Evolutionary conservation across 2,888 invertebrate genomes (phyloP).

Genomic region (Scotopteryx bipunctaria): DNA sequence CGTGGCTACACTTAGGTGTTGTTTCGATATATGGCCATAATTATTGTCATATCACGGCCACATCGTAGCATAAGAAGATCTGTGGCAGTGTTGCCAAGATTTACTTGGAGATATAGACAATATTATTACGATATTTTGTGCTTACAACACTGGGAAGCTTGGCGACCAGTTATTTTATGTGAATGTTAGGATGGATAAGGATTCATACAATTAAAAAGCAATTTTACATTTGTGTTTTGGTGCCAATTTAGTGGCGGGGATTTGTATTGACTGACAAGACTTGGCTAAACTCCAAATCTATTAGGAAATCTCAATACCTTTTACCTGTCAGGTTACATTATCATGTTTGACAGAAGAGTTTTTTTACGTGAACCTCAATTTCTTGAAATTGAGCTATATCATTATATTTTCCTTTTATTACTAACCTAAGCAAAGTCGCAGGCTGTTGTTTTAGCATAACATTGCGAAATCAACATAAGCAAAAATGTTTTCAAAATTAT

Average conservation of each 20-base stretch:
- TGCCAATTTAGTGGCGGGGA: constrained; percentile 50
- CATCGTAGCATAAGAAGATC: too few species aligned
- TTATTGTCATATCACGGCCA: too few species aligned
- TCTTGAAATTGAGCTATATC: too few species aligned
- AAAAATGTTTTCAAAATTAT: constrained; percentile 26
- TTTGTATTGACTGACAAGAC: constrained; percentile 52
- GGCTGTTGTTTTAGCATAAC: background rate
- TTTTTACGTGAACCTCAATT: background rate
- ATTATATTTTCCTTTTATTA: too few species aligned
- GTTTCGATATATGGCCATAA: too few species aligned
- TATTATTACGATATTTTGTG: too few species aligned
- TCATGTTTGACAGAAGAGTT: background rate
- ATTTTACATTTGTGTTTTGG: constrained; percentile 26
- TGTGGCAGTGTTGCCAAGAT: too few species aligned
- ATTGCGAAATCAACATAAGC: constrained; percentile 17
- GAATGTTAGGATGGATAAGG: background rate
- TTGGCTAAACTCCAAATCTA: constrained; percentile 63
- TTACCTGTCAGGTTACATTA: constrained; percentile 20
- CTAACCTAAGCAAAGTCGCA: background rate
- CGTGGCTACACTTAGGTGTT: too few species aligned
- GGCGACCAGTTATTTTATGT: background rate
- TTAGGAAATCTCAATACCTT: constrained; percentile 49
- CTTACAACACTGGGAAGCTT: too few species aligned
- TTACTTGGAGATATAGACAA: too few species aligned
- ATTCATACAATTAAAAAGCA: constrained; percentile 20